phyloP scores from a whole-genome alignment of 2,113 vertebrate species.

The Mandrillus leucophaeus region DNA sequence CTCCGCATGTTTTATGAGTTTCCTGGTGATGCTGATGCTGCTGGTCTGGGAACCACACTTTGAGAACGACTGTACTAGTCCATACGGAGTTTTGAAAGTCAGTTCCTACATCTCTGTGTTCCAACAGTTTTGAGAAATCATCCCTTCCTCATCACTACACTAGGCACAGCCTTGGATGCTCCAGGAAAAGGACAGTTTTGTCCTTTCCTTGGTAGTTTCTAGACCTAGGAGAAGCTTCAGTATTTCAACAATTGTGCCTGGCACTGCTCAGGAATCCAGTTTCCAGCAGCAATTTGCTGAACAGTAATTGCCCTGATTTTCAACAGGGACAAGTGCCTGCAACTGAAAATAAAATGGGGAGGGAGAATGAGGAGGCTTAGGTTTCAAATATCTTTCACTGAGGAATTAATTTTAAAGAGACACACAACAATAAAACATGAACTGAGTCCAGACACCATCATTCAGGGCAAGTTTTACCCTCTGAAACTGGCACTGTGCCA shows the following conservation, averaged over 20 bases:
- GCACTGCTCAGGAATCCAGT: constrained; percentile 35
- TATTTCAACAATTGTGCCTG: neutral
- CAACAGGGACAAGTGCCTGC: constrained; percentile 78
- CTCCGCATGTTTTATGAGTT: neutral
- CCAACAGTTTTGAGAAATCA: neutral
- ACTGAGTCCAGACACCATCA: constrained; percentile 81
- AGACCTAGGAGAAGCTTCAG: neutral
- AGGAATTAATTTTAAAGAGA: constrained; percentile 86
- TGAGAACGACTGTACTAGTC: neutral
- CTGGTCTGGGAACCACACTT: neutral
- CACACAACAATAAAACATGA: constrained; percentile 81
- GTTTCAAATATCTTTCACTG: constrained; percentile 86
- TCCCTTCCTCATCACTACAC: no score
- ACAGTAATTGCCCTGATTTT: constrained; percentile 64
- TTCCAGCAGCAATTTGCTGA: constrained; percentile 59
- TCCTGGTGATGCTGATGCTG: fast-evolving
- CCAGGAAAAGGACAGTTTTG: neutral
- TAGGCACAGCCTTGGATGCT: neutral
- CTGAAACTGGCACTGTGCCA: constrained; percentile 84
- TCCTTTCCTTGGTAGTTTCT: neutral
- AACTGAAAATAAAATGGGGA: constrained; percentile 74
- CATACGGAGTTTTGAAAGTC: neutral
- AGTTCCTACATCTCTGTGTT: neutral
- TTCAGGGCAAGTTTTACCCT: constrained; percentile 81
- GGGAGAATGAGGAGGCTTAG: constrained; percentile 76